These are phyloP conservation scores for Drosophila varians DNA, from an alignment of 1,140 invertebrate genomes.

Conservation along the genomic window DNA sequence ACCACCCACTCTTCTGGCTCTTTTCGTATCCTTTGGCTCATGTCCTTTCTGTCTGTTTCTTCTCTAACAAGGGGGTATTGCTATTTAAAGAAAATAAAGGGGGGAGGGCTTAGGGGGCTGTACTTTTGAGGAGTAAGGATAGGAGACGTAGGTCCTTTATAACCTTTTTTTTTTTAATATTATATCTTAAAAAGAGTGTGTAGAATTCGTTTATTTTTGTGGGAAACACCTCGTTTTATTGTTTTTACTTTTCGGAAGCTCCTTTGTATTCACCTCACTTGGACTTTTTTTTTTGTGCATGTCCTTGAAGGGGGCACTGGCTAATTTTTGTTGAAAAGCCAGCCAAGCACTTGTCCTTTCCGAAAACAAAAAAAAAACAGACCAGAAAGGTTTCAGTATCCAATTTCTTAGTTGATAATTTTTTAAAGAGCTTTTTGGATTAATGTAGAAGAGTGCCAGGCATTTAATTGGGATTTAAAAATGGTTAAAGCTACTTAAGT, in stretches of 20 bases:
- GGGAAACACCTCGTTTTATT: too few species aligned
- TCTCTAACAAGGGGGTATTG: not conserved
- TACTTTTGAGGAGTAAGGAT: not conserved
- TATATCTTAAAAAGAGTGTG: too few species aligned
- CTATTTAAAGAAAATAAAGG: not conserved
- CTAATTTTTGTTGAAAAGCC: constrained; percentile 34
- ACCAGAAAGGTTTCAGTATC: constrained; percentile 25
- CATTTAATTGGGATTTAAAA: not conserved
- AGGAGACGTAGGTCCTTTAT: not conserved
- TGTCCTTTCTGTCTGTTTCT: not conserved
- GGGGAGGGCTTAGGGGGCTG: not conserved
- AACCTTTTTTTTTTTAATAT: too few species aligned
- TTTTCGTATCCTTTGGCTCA: not conserved
- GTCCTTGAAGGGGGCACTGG: not conserved
- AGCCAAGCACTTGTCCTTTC: constrained; percentile 15
- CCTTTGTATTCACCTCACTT: constrained; percentile 32
- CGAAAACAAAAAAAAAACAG: constrained; percentile 2
- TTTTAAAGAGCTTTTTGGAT: not conserved
- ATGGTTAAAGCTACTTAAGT: not conserved
- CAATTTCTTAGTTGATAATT: constrained; percentile 13
- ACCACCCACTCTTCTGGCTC: not conserved
- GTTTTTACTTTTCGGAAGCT: not conserved
- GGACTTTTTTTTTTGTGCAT: constrained; percentile 1
- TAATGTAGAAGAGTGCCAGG: not conserved
- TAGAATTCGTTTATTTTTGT: not conserved